Percentiles rank a stretch among this genome's conserved stretches.
phyloP scores from a whole-genome alignment of 2,888 invertebrate genomes.

The Phoenoteleia sp. region DNA sequence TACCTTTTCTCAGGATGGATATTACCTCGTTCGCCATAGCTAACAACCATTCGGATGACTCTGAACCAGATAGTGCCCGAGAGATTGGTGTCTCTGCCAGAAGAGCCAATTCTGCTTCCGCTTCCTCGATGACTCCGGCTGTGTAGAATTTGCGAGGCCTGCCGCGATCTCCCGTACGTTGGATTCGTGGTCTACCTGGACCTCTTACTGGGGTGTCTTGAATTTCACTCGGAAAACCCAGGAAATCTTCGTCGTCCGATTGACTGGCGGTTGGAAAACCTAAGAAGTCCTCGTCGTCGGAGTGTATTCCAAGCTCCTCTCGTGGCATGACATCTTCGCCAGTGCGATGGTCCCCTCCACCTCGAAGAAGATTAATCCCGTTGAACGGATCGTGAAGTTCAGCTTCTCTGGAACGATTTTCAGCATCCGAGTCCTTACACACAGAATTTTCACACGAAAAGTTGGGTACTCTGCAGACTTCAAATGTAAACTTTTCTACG shows the following conservation, averaged over 20 bases:
- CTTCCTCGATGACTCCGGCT: background rate
- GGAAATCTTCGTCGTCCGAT: background rate
- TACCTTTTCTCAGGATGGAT: background rate
- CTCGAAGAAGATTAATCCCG: background rate
- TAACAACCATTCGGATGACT: constrained; percentile 64
- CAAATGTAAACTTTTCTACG: constrained; percentile 1
- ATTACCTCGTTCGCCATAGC: constrained; percentile 4
- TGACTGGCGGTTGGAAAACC: too few relatives aligned
- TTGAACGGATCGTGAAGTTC: background rate
- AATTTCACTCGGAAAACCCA: background rate
- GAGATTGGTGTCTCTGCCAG: constrained; percentile 34
- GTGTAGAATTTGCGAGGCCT: constrained; percentile 34
- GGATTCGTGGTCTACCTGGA: constrained; percentile 24
- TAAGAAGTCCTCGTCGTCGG: background rate
- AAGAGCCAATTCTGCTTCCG: background rate
- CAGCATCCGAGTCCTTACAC: too few relatives aligned
- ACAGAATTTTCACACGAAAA: too few relatives aligned
- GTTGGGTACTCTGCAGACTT: too few relatives aligned
- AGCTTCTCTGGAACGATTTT: background rate
- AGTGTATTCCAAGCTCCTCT: background rate
- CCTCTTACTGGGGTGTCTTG: background rate
- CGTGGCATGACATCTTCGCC: background rate
- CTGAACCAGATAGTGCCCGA: constrained; percentile 38
- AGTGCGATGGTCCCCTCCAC: background rate
- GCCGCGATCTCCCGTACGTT: constrained; percentile 12